Evolutionary conservation across 2,797 vertebrate genomes (phyloP), one percentile per base, ranked within the genome.

Genomic region (Heliangelus exortis): DNA sequence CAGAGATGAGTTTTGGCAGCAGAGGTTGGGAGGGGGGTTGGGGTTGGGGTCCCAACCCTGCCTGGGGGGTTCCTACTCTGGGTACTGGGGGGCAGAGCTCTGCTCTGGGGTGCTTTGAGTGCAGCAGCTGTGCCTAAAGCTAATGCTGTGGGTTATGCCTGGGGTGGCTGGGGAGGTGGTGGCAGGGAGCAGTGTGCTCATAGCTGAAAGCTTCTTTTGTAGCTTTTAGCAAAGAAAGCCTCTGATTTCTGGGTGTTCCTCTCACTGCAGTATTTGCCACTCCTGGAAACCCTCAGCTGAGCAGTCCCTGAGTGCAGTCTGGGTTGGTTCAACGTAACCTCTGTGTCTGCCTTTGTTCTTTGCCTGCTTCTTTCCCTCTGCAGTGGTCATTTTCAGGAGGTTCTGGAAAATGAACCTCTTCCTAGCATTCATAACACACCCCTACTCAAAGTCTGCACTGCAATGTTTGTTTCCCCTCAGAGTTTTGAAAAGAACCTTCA

Each of bases 401-500:
- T 58, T 51, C 28, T n/a, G 50, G 18, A 41, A 50, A 15, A 3
- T 5, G 3, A 18, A 12, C 23, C 7, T 53, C 7, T n/a, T 57
- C 12, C 33, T 21, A 3, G 18, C 15, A 10, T 7, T 48, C 9
- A 0, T 36, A 12, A 5, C 3, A 2, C 15, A 1, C 21, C 12
- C 1, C 8, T 8, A 4, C 15, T 55, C 23, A 65, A 33, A 1
- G 5, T 48, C 59, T 61, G 23, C 51, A 43, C 5, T 15, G 48
- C 25, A 53, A 39, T 3, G 0, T 86, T 86, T 14, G 0, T 87
- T 72, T 62, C 31, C 54, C 12, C 34, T 29, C 92, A 98, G 99
- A 95, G 97, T 54, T 97, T 99, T 90, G 97, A 93, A 39, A 69
- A 9, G 2, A 93, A 78, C 4, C 98, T 99, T 14, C 66, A 66